Evolutionary conservation across 1,140 invertebrate species (phyloP), one percentile per base, ranked within the genome.

Genomic region (Dendrolimus kikuchii): DNA sequence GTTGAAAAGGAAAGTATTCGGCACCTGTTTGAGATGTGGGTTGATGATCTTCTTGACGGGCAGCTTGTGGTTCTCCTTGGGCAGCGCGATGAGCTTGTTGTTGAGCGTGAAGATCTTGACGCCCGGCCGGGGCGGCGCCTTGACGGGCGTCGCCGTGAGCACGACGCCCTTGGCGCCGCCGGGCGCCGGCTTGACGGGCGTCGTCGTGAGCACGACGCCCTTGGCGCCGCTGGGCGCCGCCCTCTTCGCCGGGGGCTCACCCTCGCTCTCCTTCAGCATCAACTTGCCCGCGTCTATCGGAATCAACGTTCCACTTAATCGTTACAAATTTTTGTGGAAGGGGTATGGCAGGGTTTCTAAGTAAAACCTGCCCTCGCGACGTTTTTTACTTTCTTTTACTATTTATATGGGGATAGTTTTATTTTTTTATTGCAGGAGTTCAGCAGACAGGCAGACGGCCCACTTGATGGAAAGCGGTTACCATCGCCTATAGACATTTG

Each of bases 231-330:
- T 7, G 52, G 40, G 41, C 39, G 47, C n/a, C 5, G 43, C 36
- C 5, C 43, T 44, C 43, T 10, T 45, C 42, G 45, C 38, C 40
- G 47, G n/a, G 6, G 53, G 6, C 2, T 50, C 7, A 36, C 43
- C 40, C 38, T 48, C 41, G 59, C 73, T 77, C 53, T 80, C 77
- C 37, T 75, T 76, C 40, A 81, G 55, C 74, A 81, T 73, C 36
- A 81, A 56, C 46, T 81, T 81, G 9, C 77, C 77, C 0, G 77
- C 77, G 53, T 81, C 77, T 80, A 62, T 4, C 23, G 23, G 23
- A 23, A 3, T 23, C 23, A 23, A 23, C 23, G 23, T 23, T 23
- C 23, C 23, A 23, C 23, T 23, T 23, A n/a, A n/a, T n/a, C n/a
- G n/a, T n/a, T n/a, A n/a, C n/a, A n/a, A n/a, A n/a, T n/a, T n/a